phyloP scores from a whole-genome alignment of 2,888 invertebrate species.

The Cantharis rufa region DNA sequence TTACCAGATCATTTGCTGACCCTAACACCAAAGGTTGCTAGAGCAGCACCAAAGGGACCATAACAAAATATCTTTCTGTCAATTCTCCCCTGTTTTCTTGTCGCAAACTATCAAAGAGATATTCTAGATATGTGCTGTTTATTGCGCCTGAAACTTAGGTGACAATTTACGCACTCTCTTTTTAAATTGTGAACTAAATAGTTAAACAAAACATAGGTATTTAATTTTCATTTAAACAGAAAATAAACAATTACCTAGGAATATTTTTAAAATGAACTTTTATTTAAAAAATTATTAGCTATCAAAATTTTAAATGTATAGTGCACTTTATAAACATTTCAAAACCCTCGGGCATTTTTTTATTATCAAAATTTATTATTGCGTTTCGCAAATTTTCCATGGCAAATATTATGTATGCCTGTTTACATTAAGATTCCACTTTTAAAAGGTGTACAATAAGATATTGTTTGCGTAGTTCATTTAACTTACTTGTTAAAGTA shows the following conservation, averaged over 20 bases:
- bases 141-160: constrained; percentile 37
- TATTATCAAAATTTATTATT: background rate
- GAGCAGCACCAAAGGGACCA: constrained; percentile 34
- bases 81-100: constrained; percentile 26
- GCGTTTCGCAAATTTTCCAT: background rate
- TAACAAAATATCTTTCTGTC: constrained; percentile 35
- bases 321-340: background rate
- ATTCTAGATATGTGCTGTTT: constrained; percentile 33
- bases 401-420: background rate
- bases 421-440: background rate
- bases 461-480: background rate
- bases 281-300: too few species aligned
- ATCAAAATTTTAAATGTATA: background rate
- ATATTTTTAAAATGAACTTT: background rate
- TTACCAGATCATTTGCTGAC: constrained; percentile 35
- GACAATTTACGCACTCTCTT: constrained; percentile 36
- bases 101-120: constrained; percentile 32
- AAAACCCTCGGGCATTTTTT: background rate
- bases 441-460: background rate
- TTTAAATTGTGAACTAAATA: background rate
- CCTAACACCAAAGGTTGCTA: constrained; percentile 27
- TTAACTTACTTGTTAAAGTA: background rate
- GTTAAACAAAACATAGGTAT: background rate
- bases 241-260: background rate
- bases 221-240: background rate